Base-by-base conservation (phyloP, 2,888 invertebrate species). In the Hipparchia sbordonii region DNA sequence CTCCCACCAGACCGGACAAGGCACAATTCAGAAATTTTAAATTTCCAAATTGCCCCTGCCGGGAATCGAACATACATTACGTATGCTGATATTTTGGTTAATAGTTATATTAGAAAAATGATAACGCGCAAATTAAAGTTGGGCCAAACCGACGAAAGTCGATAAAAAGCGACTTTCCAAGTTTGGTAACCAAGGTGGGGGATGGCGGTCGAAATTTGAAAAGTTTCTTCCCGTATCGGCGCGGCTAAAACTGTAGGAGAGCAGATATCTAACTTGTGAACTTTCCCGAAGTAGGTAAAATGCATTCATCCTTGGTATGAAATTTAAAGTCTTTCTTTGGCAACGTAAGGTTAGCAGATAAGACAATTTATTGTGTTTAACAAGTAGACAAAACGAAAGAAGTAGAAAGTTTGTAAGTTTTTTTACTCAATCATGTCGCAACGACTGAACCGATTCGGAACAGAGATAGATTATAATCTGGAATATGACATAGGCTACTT, bases 251-350 rank as follows among this genome's bases (percentile, higher is more conserved):
- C 63, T 56, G 54, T 63, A 9, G 52, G 23, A 33, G 39, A 66
- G 56, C 63, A 66, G 66, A 70, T 67, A 70, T 67, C 57, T 33
- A 61, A 67, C 70, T 70, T 67, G 33, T 46, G 54, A 72, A 72
- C 66, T 72, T 69, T 13, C 48, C 7, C 48, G 45, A 54, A 66
- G 72, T 13, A 54, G 60, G 72, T 13, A 66, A 65, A 51, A 69
- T 51, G 54, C 59, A 72, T 71, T 74, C 72, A 72, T 72, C 70
- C 70, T 45, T 72, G 62, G 33, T 70, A 70, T 66, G 70, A 72
- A 74, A 70, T 67, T 70, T 63, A 67, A 74, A 74, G 61, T 65
- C 72, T 63, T 51, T 56, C 70, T 73, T 70, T 33, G n/a, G 23
- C 39, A n/a, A 60, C 8, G 67, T 63, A 57, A 33, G 9, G 48